Evolutionary conservation across 2,113 vertebrate genomes (phyloP), one percentile per base, ranked within the genome.

Genomic region (Pomatostomus ruficeps): DNA sequence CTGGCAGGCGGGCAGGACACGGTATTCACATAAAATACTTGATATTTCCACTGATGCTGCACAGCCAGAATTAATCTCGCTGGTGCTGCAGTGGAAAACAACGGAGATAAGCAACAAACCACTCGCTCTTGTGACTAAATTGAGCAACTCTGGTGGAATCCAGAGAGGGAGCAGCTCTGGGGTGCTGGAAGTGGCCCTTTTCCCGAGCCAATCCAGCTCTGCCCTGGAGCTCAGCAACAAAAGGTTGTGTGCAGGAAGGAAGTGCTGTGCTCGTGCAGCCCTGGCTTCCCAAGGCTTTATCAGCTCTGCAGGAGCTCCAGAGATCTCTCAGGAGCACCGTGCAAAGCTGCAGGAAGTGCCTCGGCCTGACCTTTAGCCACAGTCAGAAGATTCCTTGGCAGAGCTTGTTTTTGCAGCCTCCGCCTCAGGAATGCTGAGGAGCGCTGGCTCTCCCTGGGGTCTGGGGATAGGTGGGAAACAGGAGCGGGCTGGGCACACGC

Each of bases 321-420:
- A 89, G 93, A 93, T 95, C 93, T 94, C 92, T 66, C 58, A 90
- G 92, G 78, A 79, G 65, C 92, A 85, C 93, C 19, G 40, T 85
- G 91, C 85, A 85, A 43, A 94, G 67, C 51, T 82, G 55, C 92
- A 95, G 95, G 95, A 97, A 93, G 92, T 38, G 92, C 93, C 96
- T 90, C 21, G 29, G 95, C 90, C 88, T 96, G 96, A 97, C 96
- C 94, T 94, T 88, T 94, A 45, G 6, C 68, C 90, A 83, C 92
- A 76, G 23, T 11, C 90, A 82, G 93, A 91, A 85, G 95, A 82
- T 94, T 88, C 88, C 93, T 90, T 85, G 95, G 90, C 92, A 76
- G 62, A 1, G 73, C 71, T 94, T 91, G 90, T 96, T 90, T 93
- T n/a, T 76, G 75, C 95, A 93, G 95, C 71, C 92, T 93, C 67